These are phyloP conservation scores for Hyperoplus immaculatus DNA, from an alignment of 2,797 vertebrate genomes.

Conservation along the genomic window DNA sequence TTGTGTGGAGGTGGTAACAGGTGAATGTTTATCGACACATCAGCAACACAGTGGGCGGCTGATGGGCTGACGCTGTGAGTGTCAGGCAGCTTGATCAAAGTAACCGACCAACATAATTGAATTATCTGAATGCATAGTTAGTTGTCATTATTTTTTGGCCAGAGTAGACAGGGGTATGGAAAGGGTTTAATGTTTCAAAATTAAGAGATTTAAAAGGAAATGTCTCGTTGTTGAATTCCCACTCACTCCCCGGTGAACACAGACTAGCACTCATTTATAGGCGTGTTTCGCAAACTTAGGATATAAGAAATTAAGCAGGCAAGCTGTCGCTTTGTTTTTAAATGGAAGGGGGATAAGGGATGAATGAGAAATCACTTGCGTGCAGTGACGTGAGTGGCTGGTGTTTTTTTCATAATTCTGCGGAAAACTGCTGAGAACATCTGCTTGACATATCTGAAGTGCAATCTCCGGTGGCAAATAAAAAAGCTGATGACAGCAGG, in stretches of 20 bases:
- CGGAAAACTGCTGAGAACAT: conserved; percentile 77
- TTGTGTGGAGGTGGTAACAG: conserved; percentile 36
- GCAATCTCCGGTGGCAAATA: conserved; percentile 59
- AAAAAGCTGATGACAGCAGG: conserved; percentile 59
- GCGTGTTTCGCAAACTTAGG: conserved; percentile 57
- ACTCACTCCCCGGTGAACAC: background rate
- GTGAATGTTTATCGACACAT: conserved; percentile 49
- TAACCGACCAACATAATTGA: conserved; percentile 45
- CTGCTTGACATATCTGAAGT: conserved; percentile 75
- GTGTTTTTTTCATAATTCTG: conserved; percentile 70
- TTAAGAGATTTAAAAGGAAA: conserved; percentile 35
- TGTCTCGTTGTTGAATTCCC: conserved; percentile 39
- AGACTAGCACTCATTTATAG: conserved; percentile 16
- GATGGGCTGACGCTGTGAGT: background rate
- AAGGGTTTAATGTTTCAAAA: conserved; percentile 19
- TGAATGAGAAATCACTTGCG: conserved; percentile 70
- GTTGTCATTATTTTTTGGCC: conserved; percentile 25
- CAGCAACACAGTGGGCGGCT: conserved; percentile 25
- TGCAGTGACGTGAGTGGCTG: conserved; percentile 63
- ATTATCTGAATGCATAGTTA: conserved; percentile 47
- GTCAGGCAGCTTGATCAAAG: conserved; percentile 42
- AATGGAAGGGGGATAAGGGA: background rate
- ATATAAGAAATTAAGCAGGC: conserved; percentile 55
- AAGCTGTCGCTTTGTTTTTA: conserved; percentile 54
- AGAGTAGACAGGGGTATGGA: conserved; percentile 18